Conservation (phyloP, 2,113 vertebrate species). For the Dryoscopus gambensis region DNA sequence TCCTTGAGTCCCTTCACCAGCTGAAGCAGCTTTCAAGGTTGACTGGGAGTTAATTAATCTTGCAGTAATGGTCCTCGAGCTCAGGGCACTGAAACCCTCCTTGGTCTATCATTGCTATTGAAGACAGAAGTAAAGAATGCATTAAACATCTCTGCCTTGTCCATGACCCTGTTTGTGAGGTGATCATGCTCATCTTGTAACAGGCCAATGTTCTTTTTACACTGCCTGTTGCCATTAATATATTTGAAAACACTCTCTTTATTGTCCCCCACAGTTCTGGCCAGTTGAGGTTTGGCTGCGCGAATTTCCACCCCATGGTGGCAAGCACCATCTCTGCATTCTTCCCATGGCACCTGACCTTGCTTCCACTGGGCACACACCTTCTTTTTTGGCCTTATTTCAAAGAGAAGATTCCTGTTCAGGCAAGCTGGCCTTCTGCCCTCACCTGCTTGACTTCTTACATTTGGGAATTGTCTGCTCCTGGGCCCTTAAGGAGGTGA, state of each 20-base stretch:
- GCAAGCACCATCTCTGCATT: neutral
- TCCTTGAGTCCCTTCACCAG: neutral
- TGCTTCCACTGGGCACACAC: neutral
- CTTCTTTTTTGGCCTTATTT: neutral
- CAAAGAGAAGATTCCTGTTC: neutral
- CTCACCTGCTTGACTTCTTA: neutral
- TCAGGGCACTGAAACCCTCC: neutral
- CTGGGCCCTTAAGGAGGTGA: neutral
- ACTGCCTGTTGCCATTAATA: neutral
- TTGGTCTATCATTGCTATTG: too few relatives aligned
- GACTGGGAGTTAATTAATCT: neutral
- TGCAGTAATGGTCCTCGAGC: neutral
- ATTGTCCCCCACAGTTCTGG: neutral
- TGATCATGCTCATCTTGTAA: neutral
- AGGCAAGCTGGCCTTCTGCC: neutral
- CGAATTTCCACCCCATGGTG: neutral
- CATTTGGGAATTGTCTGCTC: neutral
- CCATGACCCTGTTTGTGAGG: neutral
- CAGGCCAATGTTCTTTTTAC: neutral
- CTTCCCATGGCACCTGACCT: neutral
- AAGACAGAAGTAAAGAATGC: neutral
- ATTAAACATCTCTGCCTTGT: neutral
- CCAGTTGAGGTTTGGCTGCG: neutral
- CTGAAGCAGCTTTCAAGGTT: neutral
- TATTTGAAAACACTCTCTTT: neutral